Conservation (phyloP, 2,888 invertebrate species). For the Hedya salicella region DNA sequence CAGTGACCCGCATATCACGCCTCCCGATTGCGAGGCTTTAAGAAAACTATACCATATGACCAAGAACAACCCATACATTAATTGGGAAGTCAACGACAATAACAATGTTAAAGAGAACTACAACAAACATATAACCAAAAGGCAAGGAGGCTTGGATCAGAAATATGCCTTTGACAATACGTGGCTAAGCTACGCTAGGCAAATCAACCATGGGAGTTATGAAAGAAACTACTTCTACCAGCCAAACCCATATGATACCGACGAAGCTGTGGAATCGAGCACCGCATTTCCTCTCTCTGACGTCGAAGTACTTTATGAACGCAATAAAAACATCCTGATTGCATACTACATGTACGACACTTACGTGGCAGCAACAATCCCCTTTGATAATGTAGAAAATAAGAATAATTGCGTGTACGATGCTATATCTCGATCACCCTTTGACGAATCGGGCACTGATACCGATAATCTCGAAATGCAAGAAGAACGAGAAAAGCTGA, state of each 20-base stretch:
- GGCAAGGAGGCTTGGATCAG: conserved; percentile 49
- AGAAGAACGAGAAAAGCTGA: conserved; percentile 49
- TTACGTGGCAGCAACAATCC: conserved; percentile 60
- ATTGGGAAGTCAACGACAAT: not conserved
- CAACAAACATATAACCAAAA: conserved; percentile 49
- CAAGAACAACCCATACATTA: no score
- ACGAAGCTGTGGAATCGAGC: conserved; percentile 48
- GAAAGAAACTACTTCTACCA: conserved; percentile 50
- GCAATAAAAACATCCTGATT: no score
- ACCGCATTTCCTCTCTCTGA: conserved; percentile 46
- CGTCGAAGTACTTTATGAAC: conserved; percentile 48
- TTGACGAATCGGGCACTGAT: no score
- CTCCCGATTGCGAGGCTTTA: conserved; percentile 48
- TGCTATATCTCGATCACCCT: not conserved
- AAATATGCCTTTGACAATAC: conserved; percentile 74
- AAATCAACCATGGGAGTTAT: conserved; percentile 67
- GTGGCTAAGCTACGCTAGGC: conserved; percentile 78
- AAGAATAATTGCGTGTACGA: conserved; percentile 51
- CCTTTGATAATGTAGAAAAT: conserved; percentile 72
- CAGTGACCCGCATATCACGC: conserved; percentile 66
- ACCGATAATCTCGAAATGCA: conserved; percentile 49
- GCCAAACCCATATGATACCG: conserved; percentile 52
- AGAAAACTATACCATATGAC: conserved; percentile 63
- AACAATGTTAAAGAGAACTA: conserved; percentile 41
- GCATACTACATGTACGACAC: conserved; percentile 57